Evolutionary conservation across 2,797 vertebrate genomes (phyloP), one percentile per base, ranked within the genome.

Genomic region (Steatocranus sp.): DNA sequence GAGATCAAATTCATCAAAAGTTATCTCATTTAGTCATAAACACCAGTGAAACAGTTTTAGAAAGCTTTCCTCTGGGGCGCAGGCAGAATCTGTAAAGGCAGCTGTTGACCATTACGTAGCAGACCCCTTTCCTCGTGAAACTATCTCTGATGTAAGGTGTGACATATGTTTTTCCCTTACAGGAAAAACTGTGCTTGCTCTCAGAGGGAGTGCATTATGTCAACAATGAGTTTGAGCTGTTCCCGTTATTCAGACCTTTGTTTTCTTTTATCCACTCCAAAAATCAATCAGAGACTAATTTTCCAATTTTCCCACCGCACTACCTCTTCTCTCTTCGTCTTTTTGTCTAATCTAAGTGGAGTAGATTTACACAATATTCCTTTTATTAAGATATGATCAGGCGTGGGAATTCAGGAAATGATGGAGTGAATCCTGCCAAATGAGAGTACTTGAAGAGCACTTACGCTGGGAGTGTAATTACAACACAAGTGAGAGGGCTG

Each of bases 71-170:
- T 84, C 23, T 17, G 38, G 91, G 90, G 85, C 25, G 17, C 41
- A 85, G 78, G 92, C 83, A 93, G 84, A 76, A 68, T 87, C 77
- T 80, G 73, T 83, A 83, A 88, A 92, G 79, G 85, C 94, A 95
- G 93, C 93, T 94, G 97, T 94, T 96, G 93, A 89, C 82, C 78
- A 96, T 97, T 97, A 97, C 78, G 81, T 56, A 89, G 88, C 79
- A 89, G 78, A 81, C 89, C 91, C 93, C 90, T 93, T 92, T 92
- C 79, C 27, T 91, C 87, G 89, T 94, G 80, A 91, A 93, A 91
- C 94, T 95, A 95, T 96, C 95, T 94, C 91, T 97, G 93, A 95
- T 94, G 93, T 87, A 93, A 96, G 93, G 93, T 91, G 95, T 95
- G 90, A 97, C 90, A 84, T 93, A 96, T 77, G 93, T 96, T 97